Evolutionary conservation across 2,797 vertebrate genomes (phyloP), one percentile per base, ranked within the genome.

Genomic region (Austrolebias charrua): DNA sequence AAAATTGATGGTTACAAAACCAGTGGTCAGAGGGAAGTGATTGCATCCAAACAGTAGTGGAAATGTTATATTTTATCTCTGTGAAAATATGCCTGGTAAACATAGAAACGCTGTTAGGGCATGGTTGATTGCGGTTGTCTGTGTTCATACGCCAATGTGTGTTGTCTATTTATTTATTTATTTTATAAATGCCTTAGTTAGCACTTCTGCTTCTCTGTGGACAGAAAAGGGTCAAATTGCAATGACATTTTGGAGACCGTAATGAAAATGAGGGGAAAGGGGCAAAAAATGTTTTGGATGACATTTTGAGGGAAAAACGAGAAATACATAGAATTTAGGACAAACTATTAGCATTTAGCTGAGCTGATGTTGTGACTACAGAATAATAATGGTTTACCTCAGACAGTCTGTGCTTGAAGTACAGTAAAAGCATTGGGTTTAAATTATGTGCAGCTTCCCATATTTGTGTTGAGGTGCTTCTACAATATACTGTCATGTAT

Each of bases 1-100:
- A 60, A 83, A 85, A 90, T 80, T 89, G 82, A 84, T 86, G 67
- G 75, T 80, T 80, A 55, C 76, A 82, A 76, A 81, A 79, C 73
- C 66, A 64, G 72, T 67, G 82, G 83, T 87, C 78, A 75, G 80
- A 72, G 61, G 67, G 76, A 80, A 81, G 78, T 81, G 74, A 86
- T 81, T 88, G 76, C 61, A 72, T 69, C 76, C 77, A 69, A 79
- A 85, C 79, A 83, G 44, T 49, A 62, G 66, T 68, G 71, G 72
- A 78, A 78, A 73, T 73, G 73, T 79, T 76, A 78, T 88, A 86
- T 89, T 80, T 89, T 77, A 76, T 85, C 66, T 60, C 50, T 59
- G 74, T 73, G 79, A 78, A 82, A 67, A 69, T 63, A 71, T 63
- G 67, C 29, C 14, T 82, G 70, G 71, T 79, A 79, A 73, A 80